phyloP scores from a whole-genome alignment of 2,797 vertebrate species.

The Notolepis coatsorum region DNA sequence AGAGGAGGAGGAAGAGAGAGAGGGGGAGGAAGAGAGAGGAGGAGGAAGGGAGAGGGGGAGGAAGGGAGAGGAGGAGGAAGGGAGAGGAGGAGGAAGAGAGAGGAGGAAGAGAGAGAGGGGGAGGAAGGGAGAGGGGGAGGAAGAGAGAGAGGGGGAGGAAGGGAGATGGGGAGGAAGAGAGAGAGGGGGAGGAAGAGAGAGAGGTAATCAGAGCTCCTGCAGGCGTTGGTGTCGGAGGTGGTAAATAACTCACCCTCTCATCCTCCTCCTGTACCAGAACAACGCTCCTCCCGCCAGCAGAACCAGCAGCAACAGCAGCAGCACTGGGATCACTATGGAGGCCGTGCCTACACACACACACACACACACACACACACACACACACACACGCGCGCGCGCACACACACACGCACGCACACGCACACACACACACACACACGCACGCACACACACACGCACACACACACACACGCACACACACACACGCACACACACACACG shows the following conservation, averaged over 20 bases:
- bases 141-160: no score
- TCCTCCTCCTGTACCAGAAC: conserved; percentile 91
- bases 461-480: neutral
- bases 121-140: neutral
- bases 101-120: conserved; percentile 10
- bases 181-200: neutral
- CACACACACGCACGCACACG: conserved; percentile 1
- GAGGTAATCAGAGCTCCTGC: conserved; percentile 4
- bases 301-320: conserved; percentile 86
- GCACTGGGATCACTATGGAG: conserved; percentile 88
- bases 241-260: conserved; percentile 88
- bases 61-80: neutral
- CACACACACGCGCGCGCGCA: conserved; percentile 15
- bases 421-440: neutral
- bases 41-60: neutral
- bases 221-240: conserved; percentile 5
- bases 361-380: conserved; percentile 23
- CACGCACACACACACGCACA: neutral
- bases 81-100: neutral
- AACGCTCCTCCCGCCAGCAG: conserved; percentile 84
- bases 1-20: neutral
- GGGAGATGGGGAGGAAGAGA: no score
- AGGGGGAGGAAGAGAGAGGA: neutral
- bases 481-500: accelerated
- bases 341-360: conserved; percentile 81